phyloP scores from a whole-genome alignment of 2,113 vertebrate genomes.

The Pelodiscus sinensis region DNA sequence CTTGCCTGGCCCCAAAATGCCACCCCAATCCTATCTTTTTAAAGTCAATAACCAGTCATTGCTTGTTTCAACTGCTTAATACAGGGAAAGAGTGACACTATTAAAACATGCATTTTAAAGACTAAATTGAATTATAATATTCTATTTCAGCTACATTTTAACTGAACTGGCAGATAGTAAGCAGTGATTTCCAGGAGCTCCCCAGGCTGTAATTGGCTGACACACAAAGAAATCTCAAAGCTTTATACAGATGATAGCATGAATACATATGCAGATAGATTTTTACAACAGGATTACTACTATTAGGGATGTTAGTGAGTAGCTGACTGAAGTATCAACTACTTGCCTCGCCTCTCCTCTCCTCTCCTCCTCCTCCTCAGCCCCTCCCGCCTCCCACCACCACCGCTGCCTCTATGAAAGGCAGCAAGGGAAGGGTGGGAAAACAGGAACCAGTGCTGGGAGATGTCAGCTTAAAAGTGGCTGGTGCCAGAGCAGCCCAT shows the following conservation, averaged over 20 bases:
- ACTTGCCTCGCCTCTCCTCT: no score
- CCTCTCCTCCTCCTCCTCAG: no score
- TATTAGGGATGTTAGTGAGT: neutral
- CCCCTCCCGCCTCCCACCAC: no score
- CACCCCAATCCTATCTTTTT: neutral
- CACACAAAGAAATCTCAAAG: neutral
- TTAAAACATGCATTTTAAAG: neutral
- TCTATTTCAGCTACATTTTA: neutral
- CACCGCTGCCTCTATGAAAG: no score
- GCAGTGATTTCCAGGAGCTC: neutral
- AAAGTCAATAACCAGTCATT: neutral
- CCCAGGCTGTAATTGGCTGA: neutral
- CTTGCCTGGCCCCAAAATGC: neutral
- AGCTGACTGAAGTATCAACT: no score
- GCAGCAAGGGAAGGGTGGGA: no score
- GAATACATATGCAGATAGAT: accelerated
- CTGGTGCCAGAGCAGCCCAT: no score
- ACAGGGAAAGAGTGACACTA: neutral
- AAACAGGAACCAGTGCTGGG: no score
- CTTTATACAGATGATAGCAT: neutral
- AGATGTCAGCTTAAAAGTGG: no score
- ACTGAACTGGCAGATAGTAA: accelerated
- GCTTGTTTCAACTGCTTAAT: neutral
- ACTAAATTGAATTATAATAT: accelerated
- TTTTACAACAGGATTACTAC: accelerated